Base-by-base conservation (phyloP, 2,113 vertebrate genomes). In the Genyomyrus donnyi region DNA sequence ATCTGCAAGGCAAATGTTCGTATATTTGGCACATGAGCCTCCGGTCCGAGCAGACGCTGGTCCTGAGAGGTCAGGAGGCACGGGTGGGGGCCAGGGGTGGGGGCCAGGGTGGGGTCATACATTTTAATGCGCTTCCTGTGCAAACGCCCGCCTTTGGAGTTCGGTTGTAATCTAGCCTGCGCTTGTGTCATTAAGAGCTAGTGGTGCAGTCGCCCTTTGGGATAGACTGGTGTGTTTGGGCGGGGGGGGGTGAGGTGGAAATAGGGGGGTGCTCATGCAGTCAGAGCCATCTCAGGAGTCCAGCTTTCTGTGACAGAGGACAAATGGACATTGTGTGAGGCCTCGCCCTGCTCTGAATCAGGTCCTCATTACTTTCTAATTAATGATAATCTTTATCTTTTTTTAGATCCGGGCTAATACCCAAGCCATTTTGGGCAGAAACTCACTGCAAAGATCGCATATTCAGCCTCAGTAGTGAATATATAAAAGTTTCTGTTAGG, bases 111-210 rank as follows among this genome's bases (percentile, higher is more conserved):
- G 96, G 95, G 93, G 95, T 96, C 95, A 96, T 96, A 94, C 96
- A 96, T 96, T 96, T 96, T 96, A 96, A 96, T 96, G 96, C 95
- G 95, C 95, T 95, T 96, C 96, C 95, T 96, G 95, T 96, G 95
- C 95, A 96, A 96, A 96, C 96, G 95, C 95, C 95, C 96, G 95
- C 95, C 94, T 95, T 93, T 93, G 95, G 94, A 94, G 94, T 92
- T 93, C 92, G 93, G 94, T 94, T 93, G 94, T 96, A 96, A 96
- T 96, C 93, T 95, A 95, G 93, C 94, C 95, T 93, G 94, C 93
- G 94, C 94, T 95, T 92, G 93, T 92, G 94, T 96, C 95, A 96
- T 96, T 96, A 95, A 95, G 94, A 94, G 94, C 95, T 94, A 94
- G 94, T 93, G 21, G 8, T 5, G 31, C 31, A 2, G 27, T 94